These are phyloP conservation scores for Cossypha polioptera DNA, from an alignment of 2,797 vertebrate genomes.

Conservation along the genomic window DNA sequence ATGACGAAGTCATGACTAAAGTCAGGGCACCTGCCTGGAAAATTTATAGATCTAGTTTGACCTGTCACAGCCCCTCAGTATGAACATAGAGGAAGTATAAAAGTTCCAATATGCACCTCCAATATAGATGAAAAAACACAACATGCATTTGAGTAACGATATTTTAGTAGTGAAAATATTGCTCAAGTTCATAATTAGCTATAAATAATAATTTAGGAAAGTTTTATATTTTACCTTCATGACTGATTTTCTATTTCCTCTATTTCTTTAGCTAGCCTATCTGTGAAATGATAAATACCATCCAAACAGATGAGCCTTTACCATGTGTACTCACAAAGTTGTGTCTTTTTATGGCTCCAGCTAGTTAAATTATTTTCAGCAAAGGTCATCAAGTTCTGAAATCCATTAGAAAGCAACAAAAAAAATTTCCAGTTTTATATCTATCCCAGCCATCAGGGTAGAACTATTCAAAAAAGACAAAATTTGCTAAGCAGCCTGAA, in stretches of 20 bases:
- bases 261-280: neutral
- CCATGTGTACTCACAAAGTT: conserved; percentile 6
- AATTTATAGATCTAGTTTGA: neutral
- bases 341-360: neutral
- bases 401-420: neutral
- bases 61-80: neutral
- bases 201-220: neutral
- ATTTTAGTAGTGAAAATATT: neutral
- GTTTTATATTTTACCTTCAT: neutral
- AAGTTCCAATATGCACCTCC: neutral
- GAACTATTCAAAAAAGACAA: neutral
- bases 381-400: conserved; percentile 15
- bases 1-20: neutral
- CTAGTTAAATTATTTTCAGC: conserved; percentile 29
- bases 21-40: neutral
- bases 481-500: neutral
- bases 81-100: neutral
- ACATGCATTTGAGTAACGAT: neutral
- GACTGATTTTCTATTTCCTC: neutral
- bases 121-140: neutral
- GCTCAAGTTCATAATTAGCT: neutral
- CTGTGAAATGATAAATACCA: neutral
- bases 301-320: neutral
- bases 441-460: neutral
- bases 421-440: neutral